Percentiles rank a stretch among this genome's conserved stretches.
These are phyloP conservation scores for Syrphus vitripennis DNA, from an alignment of 2,888 invertebrate species.

Conservation along the genomic window DNA sequence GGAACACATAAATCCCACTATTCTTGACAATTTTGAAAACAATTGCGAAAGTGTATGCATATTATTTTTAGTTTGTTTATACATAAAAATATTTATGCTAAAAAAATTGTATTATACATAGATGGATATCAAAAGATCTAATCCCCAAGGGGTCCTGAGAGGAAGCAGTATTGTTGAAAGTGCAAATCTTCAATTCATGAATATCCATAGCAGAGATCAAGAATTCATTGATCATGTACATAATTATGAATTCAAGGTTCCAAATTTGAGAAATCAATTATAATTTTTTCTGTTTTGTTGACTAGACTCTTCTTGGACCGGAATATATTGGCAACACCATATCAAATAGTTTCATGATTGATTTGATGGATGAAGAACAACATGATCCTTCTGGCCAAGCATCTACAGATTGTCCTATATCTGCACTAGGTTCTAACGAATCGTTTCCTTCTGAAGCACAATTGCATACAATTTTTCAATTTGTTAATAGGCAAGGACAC, in stretches of 20 bases:
- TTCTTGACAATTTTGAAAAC: slow-evolving; percentile 71
- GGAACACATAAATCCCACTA: slow-evolving; percentile 70
- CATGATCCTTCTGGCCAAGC: slow-evolving; percentile 60
- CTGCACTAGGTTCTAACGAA: slow-evolving; percentile 65
- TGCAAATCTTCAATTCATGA: slow-evolving; percentile 73
- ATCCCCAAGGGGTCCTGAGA: slow-evolving; percentile 57
- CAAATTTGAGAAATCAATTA: background rate
- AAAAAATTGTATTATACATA: slow-evolving; percentile 18
- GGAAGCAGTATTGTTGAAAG: slow-evolving; percentile 67
- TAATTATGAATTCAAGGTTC: background rate
- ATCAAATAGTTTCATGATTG: slow-evolving; percentile 79
- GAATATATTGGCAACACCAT: slow-evolving; percentile 77
- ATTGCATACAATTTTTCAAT: slow-evolving; percentile 77
- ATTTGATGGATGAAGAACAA: slow-evolving; percentile 76
- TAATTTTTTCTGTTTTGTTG: background rate
- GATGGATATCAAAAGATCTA: slow-evolving; percentile 71
- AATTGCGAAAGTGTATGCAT: slow-evolving; percentile 60
- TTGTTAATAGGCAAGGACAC: slow-evolving; percentile 74
- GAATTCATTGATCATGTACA: slow-evolving; percentile 80
- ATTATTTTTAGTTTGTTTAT: background rate
- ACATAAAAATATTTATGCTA: background rate
- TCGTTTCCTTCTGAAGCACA: slow-evolving; percentile 75
- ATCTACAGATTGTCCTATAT: slow-evolving; percentile 31
- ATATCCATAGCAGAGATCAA: slow-evolving; percentile 73
- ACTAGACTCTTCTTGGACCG: slow-evolving; percentile 78